Base-by-base conservation (phyloP, 1,140 invertebrate species). In the Acarapis woodi region DNA sequence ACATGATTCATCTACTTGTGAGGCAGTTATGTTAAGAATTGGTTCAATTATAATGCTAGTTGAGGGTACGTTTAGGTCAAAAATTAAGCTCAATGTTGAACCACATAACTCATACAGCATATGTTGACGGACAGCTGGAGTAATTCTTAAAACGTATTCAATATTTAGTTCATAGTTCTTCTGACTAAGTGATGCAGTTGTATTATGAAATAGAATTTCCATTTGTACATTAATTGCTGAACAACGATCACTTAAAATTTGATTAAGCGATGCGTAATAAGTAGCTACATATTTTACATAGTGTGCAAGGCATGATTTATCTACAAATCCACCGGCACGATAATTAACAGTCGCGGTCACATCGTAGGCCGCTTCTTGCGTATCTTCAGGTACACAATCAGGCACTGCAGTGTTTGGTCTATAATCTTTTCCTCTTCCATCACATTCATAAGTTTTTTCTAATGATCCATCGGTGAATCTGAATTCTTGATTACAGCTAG, bases 201-300 rank as follows among this genome's bases (percentile, higher is more conserved):
- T 70, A 47, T 73, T 71, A 1, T 80, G 61, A 47, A 90, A 85
- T 0, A 74, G 73, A 2, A 88, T 79, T 49, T 85, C 83, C 63
- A 88, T 87, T 47, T 82, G 77, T 0, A 90, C 78, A 51, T 83
- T 85, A 2, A 90, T 74, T 19, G 76, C 78, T 0, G 80, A 88
- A 56, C 85, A 94, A 47, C 80, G 65, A 49, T 80, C 70, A 3
- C 77, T 82, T 4, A 93, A 57, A 42, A 82, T 62, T 39, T 60
- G 64, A 49, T 87, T 82, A 0, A 94, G 54, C 32, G 67, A 67
- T 12, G 57, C 53, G 45, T 87, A 85, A 49, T 77, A 72, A 46
- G 78, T 71, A 3, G 72, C 57, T 38, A 88, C 62, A 3, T 78
- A 56, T 36, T 78, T 73, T 42, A 73, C 70, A 50, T 93, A 94